phyloP scores from a whole-genome alignment of 92 coral and sea anemone species.

The Anthopleura xanthogrammica region DNA sequence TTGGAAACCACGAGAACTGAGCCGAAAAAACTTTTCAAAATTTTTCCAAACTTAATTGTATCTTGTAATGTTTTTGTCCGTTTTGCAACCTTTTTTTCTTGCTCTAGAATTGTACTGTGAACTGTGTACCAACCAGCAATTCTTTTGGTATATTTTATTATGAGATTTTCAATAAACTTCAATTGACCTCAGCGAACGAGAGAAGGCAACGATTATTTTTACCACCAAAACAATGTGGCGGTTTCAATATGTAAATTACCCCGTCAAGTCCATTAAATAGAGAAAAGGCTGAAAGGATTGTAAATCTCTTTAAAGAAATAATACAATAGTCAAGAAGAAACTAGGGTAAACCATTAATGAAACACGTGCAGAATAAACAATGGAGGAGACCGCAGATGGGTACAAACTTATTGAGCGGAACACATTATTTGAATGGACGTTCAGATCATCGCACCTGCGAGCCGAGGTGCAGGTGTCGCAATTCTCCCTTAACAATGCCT shows the following conservation, averaged over 20 bases:
- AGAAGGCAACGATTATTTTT: constrained; percentile 60
- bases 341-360: constrained; percentile 85
- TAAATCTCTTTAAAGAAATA: constrained; percentile 93
- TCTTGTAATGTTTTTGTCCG: background rate
- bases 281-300: constrained; percentile 95
- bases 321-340: constrained; percentile 76
- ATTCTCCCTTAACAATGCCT: constrained; percentile 70
- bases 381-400: constrained; percentile 97
- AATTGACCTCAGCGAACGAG: constrained; percentile 79
- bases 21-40: constrained; percentile 9
- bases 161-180: constrained; percentile 54
- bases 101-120: background rate
- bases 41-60: background rate
- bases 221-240: constrained; percentile 65
- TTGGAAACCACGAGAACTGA: background rate
- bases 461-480: constrained; percentile 85
- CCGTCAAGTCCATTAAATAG: constrained; percentile 90
- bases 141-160: constrained; percentile 14
- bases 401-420: constrained; percentile 84
- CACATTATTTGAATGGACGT: constrained; percentile 90
- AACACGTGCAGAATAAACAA: constrained; percentile 93
- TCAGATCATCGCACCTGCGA: constrained; percentile 82
- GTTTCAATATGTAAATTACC: constrained; percentile 93
- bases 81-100: background rate
- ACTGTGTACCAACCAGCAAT: background rate